A percentile compares a stretch with the other conserved stretches of the same genome.
Evolutionary conservation across 2,113 vertebrate genomes (phyloP).

Genomic region (Eulemur rufifrons): DNA sequence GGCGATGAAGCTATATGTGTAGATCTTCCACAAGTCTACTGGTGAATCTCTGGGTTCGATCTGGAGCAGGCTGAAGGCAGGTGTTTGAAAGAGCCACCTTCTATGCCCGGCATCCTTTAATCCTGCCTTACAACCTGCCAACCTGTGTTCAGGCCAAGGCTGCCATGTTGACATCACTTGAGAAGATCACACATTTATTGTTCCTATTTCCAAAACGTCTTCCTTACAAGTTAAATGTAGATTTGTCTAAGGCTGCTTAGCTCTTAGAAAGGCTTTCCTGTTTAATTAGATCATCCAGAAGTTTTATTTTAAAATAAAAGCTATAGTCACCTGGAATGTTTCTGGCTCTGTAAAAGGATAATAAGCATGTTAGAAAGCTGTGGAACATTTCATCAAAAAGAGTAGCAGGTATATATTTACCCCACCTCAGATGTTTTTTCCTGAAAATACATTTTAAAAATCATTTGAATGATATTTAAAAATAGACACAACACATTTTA

Average conservation of each 20-base stretch:
- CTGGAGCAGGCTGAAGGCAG: background rate
- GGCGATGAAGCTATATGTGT: background rate
- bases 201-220: background rate
- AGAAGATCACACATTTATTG: background rate
- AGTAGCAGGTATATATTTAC: background rate
- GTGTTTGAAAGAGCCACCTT: background rate
- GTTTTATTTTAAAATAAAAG: conserved; percentile 42
- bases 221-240: conserved; percentile 1
- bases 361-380: background rate
- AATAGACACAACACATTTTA: background rate
- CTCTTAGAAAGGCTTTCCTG: background rate
- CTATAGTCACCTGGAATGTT: background rate
- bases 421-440: background rate
- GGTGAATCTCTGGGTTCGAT: background rate
- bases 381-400: background rate
- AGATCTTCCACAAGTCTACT: background rate
- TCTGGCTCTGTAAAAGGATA: background rate
- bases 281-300: background rate
- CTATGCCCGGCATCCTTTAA: background rate
- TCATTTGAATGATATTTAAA: background rate
- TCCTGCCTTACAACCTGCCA: background rate
- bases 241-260: background rate
- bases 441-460: background rate
- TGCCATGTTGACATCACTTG: background rate
- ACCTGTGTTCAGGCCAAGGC: background rate